phyloP scores from a whole-genome alignment of 92 coral and sea anemone species.

The Plumapathes pennacea region DNA sequence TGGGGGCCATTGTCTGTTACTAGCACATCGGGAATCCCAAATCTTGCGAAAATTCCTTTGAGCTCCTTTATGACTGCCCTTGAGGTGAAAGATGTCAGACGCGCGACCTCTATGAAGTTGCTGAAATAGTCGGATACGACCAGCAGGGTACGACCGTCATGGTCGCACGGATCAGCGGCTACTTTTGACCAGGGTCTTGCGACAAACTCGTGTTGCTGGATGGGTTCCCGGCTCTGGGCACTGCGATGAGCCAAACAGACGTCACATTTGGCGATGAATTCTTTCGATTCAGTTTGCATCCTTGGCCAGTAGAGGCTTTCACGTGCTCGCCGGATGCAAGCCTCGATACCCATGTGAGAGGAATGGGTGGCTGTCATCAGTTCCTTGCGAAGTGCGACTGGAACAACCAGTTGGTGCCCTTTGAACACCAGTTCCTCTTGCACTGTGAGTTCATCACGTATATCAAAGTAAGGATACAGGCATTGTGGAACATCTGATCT shows the following conservation, averaged over 20 bases:
- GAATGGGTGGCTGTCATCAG: conserved; percentile 4
- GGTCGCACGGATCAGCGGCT: background rate
- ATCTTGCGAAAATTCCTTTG: conserved; percentile 1
- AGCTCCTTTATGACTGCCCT: background rate
- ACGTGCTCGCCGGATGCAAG: conserved; percentile 3
- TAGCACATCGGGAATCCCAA: conserved; percentile 33
- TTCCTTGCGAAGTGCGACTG: conserved; percentile 5
- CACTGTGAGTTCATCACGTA: background rate
- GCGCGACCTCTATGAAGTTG: conserved; percentile 37
- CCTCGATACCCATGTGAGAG: conserved; percentile 1
- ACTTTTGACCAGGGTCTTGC: background rate
- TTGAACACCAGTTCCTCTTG: conserved; percentile 1
- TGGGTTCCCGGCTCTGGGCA: conserved; percentile 2
- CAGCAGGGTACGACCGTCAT: conserved; percentile 5
- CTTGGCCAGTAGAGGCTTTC: conserved; percentile 2
- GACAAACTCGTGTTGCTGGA: conserved; percentile 10
- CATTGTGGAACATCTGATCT: background rate
- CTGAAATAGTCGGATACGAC: background rate
- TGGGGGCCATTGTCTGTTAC: conserved; percentile 56
- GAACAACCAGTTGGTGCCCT: conserved; percentile 2
- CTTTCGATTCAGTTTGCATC: conserved; percentile 2
- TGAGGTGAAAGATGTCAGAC: conserved; percentile 13
- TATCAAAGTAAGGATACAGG: conserved; percentile 1
- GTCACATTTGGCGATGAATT: conserved; percentile 1
- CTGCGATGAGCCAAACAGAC: conserved; percentile 1